Evolutionary conservation across 2,113 vertebrate genomes (phyloP), one percentile per base, ranked within the genome.

Genomic region (Odocoileus virginianus): DNA sequence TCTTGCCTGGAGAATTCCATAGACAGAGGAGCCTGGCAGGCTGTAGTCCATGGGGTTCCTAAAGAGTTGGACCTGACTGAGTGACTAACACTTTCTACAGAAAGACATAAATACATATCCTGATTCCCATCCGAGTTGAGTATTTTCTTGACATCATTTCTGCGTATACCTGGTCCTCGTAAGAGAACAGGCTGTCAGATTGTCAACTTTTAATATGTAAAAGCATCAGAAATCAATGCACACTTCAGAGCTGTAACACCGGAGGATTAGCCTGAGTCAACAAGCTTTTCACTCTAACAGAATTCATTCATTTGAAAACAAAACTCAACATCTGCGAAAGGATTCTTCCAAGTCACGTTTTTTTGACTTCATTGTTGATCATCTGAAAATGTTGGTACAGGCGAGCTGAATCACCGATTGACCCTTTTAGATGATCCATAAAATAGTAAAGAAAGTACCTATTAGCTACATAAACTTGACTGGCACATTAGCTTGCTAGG

Each of bases 241-340:
- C 90, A 85, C 36, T 87, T 94, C 43, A 88, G n/a, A 93, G 71
- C 78, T 76, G 3, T 58, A 43, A 94, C 74, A 79, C 71, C 13
- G n/a, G 91, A 10, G 71, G 86, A 94, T 95, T 95, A 88, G 76
- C 61, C 45, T 93, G 92, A 92, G 15, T 95, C 93, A 97, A 76
- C 93, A 92, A 21, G 84, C 52, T 90, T 96, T 97, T 95, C 23
- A 36, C 23, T 84, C 52, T 52, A 61, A 88, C 86, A 95, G 85
- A 88, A 94, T 82, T 60, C 86, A 55, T 54, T 90, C 6, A 2
- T 93, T 88, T 88, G 81, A 93, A 90, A 54, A 91, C 76, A 76
- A 76, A 92, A 67, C 45, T 33, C 76, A 60, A 10, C 58, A 40
- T 86, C 55, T 89, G 89, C 33, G 40, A n/a, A 55, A 33, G 78